Base-by-base conservation (phyloP, 2,113 vertebrate genomes). In the Mungos mungo region DNA sequence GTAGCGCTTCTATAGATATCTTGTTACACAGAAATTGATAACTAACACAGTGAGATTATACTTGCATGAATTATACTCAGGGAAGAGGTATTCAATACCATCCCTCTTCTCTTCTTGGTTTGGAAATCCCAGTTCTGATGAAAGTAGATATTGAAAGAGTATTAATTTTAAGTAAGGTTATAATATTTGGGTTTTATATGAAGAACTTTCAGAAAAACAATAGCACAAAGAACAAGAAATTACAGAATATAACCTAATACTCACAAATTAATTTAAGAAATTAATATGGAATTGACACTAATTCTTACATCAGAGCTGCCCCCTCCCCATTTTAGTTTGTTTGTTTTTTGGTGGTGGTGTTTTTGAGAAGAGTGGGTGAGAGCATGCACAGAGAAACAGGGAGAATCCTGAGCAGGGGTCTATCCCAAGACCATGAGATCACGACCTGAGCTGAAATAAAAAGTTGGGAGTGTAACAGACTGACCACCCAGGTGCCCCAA, bases 221-320 rank as follows among this genome's bases (percentile, higher is more conserved):
- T 12, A 82, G 7, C 13, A 94, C 23, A 77, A 57, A 31, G 14
- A 52, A n/a, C 7, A n/a, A 79, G 2, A 77, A 82, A 92, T 60
- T 76, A 18, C 11, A 65, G 71, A 89, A 87, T 72, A 50, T 41
- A 90, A 82, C 79, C 19, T 23, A 76, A 19, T 74, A 94, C 7
- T 96, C 29, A 69, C 84, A 52, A 77, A 69, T 57, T 66, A 89
- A 87, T 74, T 69, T 93, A 57, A 88, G 15, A 88, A 88, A 66
- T 13, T 52, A 50, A 68, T 33, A 38, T 15, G 90, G 52, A 96
- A 84, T 25, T 85, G 45, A 33, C n/a, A 84, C 10, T 47, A 60
- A 69, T 74, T 90, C 41, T 85, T 82, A 50, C 15, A 88, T 50
- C 33, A 81, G 14, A 89, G 9, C 5, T 82, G 2, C 31, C 12